Evolutionary conservation across 2,797 vertebrate species (phyloP).

Genomic region (Clarias pachynema): DNA sequence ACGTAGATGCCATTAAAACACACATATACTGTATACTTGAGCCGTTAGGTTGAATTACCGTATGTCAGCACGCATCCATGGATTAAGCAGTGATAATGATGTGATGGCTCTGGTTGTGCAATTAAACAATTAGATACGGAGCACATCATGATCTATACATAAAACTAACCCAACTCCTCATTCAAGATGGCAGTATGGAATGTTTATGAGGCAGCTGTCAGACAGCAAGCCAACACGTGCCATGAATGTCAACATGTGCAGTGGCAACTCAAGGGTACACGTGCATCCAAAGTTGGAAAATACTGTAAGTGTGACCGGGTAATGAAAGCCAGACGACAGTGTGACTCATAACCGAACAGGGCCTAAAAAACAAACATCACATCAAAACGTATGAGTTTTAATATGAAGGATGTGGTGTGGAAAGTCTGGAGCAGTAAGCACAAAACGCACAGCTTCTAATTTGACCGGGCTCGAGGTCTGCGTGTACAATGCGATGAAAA

Average conservation of each 20-base stretch:
- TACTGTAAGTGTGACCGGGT: conserved; percentile 47
- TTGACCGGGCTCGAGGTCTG: background rate
- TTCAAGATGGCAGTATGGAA: background rate
- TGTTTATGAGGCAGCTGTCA: background rate
- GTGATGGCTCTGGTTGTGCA: conserved; percentile 8
- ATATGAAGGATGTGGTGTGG: conserved; percentile 43
- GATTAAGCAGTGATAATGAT: conserved; percentile 1
- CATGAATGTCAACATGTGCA: conserved; percentile 20
- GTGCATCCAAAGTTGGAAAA: conserved; percentile 29
- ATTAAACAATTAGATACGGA: background rate
- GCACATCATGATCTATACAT: background rate
- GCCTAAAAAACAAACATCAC: conserved; percentile 39
- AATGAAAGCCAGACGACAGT: conserved; percentile 44
- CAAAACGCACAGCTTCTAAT: conserved; percentile 15
- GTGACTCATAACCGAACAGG: conserved; percentile 42
- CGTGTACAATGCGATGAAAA: background rate
- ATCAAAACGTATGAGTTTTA: conserved; percentile 48
- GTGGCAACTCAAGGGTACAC: conserved; percentile 4
- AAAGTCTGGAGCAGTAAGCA: conserved; percentile 32
- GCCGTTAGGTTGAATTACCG: conserved; percentile 1
- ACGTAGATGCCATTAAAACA: conserved; percentile 30
- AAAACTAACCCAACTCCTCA: background rate
- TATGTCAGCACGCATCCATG: background rate
- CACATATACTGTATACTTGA: conserved; percentile 11
- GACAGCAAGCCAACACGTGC: conserved; percentile 25